A percentile compares a stretch with the other conserved stretches of the same genome.
These are phyloP conservation scores for Rhopalosiphum nymphaeae DNA, from an alignment of 2,888 invertebrate species.

Conservation along the genomic window DNA sequence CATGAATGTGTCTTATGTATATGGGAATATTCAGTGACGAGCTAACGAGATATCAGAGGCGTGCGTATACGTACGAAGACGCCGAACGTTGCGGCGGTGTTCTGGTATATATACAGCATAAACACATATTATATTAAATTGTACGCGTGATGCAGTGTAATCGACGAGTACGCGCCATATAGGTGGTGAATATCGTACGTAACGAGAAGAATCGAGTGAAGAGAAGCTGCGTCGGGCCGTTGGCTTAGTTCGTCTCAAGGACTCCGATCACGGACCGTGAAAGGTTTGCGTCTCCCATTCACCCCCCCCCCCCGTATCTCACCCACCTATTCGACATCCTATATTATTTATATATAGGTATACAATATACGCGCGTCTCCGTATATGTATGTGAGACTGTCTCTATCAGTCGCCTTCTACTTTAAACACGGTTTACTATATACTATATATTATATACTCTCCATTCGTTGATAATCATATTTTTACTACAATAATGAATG, in stretches of 20 bases:
- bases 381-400: not conserved
- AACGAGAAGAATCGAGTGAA: slow-evolving; percentile 38
- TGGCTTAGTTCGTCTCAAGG: slow-evolving; percentile 48
- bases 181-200: slow-evolving; percentile 1
- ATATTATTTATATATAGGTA: not conserved
- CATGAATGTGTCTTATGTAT: not conserved
- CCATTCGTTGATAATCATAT: slow-evolving; percentile 42
- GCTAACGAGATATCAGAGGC: slow-evolving; percentile 59
- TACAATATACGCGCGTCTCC: not conserved
- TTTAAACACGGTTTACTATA: not conserved
- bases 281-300: slow-evolving; percentile 47
- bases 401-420: not conserved
- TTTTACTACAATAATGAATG: slow-evolving; percentile 53
- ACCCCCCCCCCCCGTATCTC: not conserved
- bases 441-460: not conserved
- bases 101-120: not conserved
- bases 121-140: not conserved
- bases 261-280: slow-evolving; percentile 60
- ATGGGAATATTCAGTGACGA: slow-evolving; percentile 34
- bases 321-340: not conserved
- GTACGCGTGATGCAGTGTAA: not conserved
- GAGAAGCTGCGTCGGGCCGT: slow-evolving; percentile 52
- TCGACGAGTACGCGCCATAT: not conserved
- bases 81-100: not conserved
- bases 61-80: slow-evolving; percentile 19